Evolutionary conservation across 1,140 invertebrate species (phyloP).

Genomic region (Vanessa atalanta): DNA sequence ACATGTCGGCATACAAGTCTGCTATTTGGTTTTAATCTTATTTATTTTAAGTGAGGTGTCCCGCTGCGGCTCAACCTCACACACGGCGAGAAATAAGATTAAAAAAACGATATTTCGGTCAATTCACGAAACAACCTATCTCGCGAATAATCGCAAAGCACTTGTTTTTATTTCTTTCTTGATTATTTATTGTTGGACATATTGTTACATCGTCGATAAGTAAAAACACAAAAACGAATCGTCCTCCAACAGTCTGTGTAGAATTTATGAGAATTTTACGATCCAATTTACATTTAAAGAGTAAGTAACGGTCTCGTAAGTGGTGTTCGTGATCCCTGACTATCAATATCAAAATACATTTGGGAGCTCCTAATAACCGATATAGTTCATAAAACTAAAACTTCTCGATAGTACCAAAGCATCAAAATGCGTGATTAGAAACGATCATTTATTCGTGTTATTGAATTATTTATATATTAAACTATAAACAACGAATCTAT

Average conservation of each 20-base stretch:
- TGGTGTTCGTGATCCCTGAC: conserved; percentile 45
- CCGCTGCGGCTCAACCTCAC: conserved; percentile 9
- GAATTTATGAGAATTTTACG: conserved; percentile 65
- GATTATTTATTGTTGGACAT: conserved; percentile 27
- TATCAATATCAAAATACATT: conserved; percentile 36
- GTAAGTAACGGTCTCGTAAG: conserved; percentile 58
- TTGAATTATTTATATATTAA: neutral
- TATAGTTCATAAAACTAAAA: conserved; percentile 30
- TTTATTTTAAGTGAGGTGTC: conserved; percentile 21
- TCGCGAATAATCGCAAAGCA: conserved; percentile 19
- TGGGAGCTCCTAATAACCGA: conserved; percentile 24
- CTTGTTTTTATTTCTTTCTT: conserved; percentile 15
- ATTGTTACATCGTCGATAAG: conserved; percentile 22
- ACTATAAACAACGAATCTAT: neutral
- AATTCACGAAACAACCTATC: conserved; percentile 20
- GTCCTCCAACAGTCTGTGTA: conserved; percentile 42
- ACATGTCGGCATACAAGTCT: too few relatives aligned
- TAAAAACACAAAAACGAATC: conserved; percentile 23
- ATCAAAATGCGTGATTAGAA: conserved; percentile 24
- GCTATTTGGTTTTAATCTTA: neutral
- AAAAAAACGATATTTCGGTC: conserved; percentile 24
- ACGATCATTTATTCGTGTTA: neutral
- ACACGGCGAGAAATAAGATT: conserved; percentile 12
- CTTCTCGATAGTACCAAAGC: conserved; percentile 10
- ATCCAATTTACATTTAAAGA: conserved; percentile 66